Conservation (phyloP, 2,113 vertebrate genomes). For the Megaptera novaeangliae region DNA sequence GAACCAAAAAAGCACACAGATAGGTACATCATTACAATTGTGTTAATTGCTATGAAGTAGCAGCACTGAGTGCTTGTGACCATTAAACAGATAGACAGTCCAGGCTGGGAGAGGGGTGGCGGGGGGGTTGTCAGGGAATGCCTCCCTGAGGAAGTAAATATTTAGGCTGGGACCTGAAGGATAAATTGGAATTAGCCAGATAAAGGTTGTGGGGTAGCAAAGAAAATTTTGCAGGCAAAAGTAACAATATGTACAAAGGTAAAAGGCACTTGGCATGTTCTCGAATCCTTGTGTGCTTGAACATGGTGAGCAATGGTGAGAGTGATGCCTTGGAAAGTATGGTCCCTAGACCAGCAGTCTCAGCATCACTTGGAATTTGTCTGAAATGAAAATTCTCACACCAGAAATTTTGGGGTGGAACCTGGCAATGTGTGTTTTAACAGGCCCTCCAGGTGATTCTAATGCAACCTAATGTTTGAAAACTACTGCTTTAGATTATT, state of each 20-base stretch:
- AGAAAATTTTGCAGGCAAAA: constrained; percentile 5
- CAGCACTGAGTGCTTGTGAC: not conserved
- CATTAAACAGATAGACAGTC: not conserved
- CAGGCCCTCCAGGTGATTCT: not conserved
- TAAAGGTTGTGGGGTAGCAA: not conserved
- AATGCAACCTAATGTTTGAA: not conserved
- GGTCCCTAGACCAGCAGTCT: not conserved
- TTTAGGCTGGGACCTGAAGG: not conserved
- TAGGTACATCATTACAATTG: not conserved
- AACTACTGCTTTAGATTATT: not conserved
- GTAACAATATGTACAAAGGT: not conserved
- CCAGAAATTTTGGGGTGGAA: not conserved
- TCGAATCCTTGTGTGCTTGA: not conserved
- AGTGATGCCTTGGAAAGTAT: not conserved
- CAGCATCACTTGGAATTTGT: not conserved
- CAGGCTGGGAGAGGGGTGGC: not conserved
- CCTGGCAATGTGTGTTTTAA: not conserved
- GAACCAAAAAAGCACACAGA: not conserved
- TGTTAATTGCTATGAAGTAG: not conserved
- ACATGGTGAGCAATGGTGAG: not conserved
- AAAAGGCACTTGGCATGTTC: not conserved
- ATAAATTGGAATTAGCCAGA: not conserved
- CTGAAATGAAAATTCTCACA: not conserved
- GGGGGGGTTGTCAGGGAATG: not conserved
- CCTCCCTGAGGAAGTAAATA: not conserved